phyloP scores from a whole-genome alignment of 23 tunicate species.

The Styela clava region DNA sequence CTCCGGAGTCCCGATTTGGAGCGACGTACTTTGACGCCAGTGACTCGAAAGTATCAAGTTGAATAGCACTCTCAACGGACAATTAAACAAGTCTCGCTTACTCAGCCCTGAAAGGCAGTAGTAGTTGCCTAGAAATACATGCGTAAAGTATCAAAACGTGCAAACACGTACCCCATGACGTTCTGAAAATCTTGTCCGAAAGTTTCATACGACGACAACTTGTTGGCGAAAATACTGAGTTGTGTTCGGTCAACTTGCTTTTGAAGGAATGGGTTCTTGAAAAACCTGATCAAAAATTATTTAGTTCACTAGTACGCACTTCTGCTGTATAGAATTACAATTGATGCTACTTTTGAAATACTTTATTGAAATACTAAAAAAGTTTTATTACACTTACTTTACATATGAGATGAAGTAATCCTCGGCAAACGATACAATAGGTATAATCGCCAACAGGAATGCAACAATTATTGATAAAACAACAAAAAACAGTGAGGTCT shows the following conservation, averaged over 20 bases:
- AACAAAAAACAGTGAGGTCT: not conserved
- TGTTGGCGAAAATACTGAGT: not conserved
- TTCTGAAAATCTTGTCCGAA: not conserved
- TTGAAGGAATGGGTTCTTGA: not conserved
- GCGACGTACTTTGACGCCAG: no score
- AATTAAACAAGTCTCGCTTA: no score
- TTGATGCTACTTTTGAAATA: no score
- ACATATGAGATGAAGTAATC: constrained; percentile 10
- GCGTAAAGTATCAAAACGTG: no score
- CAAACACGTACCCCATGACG: not conserved
- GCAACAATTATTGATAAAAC: not conserved
- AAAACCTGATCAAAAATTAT: not conserved
- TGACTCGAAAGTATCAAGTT: no score
- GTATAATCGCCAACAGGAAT: not conserved
- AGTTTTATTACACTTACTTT: not conserved
- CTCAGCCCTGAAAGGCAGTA: no score
- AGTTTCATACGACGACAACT: not conserved
- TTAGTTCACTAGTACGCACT: no score
- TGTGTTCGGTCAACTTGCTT: not conserved
- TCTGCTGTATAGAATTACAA: no score
- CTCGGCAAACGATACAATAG: not conserved
- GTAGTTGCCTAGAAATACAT: no score
- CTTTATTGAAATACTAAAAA: no score
- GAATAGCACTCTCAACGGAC: no score
- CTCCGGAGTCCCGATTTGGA: no score